A percentile compares a stretch with the other conserved stretches of the same genome.
phyloP scores from a whole-genome alignment of 2,113 vertebrate species.

The Nycticorax nycticorax region DNA sequence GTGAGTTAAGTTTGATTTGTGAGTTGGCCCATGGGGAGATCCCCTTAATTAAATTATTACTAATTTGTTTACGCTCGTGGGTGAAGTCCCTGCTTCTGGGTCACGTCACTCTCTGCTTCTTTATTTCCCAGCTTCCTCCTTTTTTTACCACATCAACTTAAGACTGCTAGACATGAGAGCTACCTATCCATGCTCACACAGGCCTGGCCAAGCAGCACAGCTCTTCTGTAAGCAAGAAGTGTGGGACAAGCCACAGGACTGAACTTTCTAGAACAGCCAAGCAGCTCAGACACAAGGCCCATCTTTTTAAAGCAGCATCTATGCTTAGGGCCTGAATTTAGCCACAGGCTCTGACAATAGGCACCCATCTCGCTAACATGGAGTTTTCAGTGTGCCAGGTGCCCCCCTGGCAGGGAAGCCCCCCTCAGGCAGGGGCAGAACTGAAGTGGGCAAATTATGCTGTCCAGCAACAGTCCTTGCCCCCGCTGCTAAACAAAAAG shows the following conservation, averaged over 20 bases:
- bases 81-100: neutral
- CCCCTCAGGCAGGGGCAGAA: accelerated
- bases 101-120: neutral
- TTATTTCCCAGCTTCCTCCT: neutral
- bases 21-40: neutral
- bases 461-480: neutral
- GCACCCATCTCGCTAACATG: neutral
- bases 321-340: neutral
- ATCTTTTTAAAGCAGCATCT: accelerated
- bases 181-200: neutral
- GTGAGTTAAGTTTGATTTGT: neutral
- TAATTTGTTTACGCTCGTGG: neutral
- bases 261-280: neutral
- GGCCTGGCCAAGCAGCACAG: neutral
- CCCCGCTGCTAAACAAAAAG: neutral
- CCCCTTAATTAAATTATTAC: neutral
- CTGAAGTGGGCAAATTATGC: neutral
- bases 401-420: neutral
- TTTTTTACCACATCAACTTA: neutral
- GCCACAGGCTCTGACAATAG: neutral
- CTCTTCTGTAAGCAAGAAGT: neutral
- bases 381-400: neutral
- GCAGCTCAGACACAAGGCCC: neutral
- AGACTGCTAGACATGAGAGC: neutral
- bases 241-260: neutral